Evolutionary conservation across 2,113 vertebrate species (phyloP).

Genomic region (Charadrius vociferus): DNA sequence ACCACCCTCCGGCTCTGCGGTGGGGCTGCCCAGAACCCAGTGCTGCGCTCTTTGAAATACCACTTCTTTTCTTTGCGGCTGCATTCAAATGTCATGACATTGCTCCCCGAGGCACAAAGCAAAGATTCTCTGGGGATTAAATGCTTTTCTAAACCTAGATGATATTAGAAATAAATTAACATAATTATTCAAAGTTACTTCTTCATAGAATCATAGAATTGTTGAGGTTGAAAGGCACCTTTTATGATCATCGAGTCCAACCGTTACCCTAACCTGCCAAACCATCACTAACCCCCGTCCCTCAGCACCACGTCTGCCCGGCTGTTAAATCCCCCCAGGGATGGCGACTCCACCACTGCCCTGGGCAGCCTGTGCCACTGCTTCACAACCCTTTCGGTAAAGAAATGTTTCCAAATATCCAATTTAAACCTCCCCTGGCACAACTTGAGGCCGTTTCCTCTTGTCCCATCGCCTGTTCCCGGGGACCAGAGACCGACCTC

Average conservation of each 20-base stretch:
- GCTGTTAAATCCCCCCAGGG: neutral
- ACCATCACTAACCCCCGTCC: neutral
- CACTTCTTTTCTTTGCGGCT: neutral
- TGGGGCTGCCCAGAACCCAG: neutral
- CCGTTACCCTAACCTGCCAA: neutral
- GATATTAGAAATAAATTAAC: neutral
- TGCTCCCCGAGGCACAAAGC: neutral
- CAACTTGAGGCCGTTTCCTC: neutral
- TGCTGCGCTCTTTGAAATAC: neutral
- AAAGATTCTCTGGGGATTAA: neutral
- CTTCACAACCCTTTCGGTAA: neutral
- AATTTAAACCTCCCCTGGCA: neutral
- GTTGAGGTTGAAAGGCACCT: neutral
- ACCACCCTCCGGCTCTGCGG: too few species aligned
- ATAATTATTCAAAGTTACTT: constrained; percentile 13
- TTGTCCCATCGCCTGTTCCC: neutral
- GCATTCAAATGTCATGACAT: neutral
- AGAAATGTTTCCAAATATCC: neutral
- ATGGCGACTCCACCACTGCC: neutral
- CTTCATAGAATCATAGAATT: neutral
- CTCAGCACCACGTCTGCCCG: neutral
- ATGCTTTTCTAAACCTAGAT: neutral
- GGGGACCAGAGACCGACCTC: neutral
- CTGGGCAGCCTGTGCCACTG: neutral
- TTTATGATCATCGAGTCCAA: neutral